Evolutionary conservation across 2,797 vertebrate species (phyloP).

Genomic region (Erethizon dorsatum): DNA sequence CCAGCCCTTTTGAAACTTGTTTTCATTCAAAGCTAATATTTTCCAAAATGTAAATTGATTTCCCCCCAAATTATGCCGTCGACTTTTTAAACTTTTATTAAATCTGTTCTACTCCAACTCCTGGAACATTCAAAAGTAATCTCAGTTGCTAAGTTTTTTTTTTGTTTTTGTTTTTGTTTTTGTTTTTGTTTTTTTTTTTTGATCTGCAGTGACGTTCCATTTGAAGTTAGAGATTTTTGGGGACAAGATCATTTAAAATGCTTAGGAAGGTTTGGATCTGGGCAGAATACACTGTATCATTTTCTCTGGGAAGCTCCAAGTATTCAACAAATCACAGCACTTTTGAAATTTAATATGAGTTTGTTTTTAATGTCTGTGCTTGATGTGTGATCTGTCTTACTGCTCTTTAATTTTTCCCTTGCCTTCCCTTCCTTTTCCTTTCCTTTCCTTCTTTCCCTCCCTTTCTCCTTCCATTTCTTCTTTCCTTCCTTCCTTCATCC

Average conservation of each 20-base stretch:
- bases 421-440: too few species aligned
- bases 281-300: slow-evolving; percentile 68
- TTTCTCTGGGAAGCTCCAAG: slow-evolving; percentile 69
- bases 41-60: slow-evolving; percentile 15
- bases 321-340: slow-evolving; percentile 46
- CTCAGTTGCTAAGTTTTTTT: slow-evolving; percentile 36
- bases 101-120: slow-evolving; percentile 50
- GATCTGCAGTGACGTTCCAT: slow-evolving; percentile 74
- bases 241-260: slow-evolving; percentile 82
- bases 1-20: neutral
- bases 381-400: neutral
- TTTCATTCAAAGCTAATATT: slow-evolving; percentile 62
- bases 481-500: too few species aligned
- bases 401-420: neutral
- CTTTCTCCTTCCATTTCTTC: too few species aligned
- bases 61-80: neutral
- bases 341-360: slow-evolving; percentile 73
- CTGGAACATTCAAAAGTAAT: slow-evolving; percentile 55
- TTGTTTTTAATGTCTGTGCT: slow-evolving; percentile 44
- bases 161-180: neutral
- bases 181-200: slow-evolving; percentile 31
- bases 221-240: slow-evolving; percentile 78
- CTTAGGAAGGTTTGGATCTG: slow-evolving; percentile 73
- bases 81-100: slow-evolving; percentile 6
- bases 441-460: neutral